These are phyloP conservation scores for Dunckerocampus dactyliophorus DNA, from an alignment of 2,113 vertebrate genomes.

Conservation along the genomic window DNA sequence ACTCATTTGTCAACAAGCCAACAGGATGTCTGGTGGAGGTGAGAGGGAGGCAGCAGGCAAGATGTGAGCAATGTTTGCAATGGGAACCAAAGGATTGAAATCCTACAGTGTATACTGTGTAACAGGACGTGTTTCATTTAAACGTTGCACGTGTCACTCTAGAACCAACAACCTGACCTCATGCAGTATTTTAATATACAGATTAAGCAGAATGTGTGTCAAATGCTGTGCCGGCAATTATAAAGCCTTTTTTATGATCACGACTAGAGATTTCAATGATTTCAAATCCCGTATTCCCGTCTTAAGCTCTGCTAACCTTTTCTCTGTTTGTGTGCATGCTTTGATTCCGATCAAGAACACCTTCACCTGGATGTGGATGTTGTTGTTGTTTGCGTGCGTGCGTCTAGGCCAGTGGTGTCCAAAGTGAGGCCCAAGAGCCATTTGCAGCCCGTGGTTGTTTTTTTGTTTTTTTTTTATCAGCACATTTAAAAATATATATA, in stretches of 20 bases:
- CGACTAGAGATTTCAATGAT: too few relatives aligned
- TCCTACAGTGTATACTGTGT: neutral
- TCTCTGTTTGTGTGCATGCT: too few relatives aligned
- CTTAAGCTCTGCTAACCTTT: too few relatives aligned
- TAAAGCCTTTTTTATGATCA: neutral
- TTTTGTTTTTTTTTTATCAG: too few relatives aligned
- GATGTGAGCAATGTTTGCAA: constrained; percentile 4
- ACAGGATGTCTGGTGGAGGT: constrained; percentile 20
- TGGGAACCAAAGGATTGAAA: neutral
- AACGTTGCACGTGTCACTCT: neutral
- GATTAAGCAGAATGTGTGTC: neutral
- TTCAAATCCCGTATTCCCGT: too few relatives aligned
- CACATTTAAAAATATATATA: neutral
- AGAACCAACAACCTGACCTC: neutral
- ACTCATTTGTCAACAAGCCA: constrained; percentile 44
- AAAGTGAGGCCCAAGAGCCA: too few relatives aligned
- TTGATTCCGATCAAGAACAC: too few relatives aligned
- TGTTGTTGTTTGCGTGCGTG: too few relatives aligned
- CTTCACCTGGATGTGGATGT: too few relatives aligned
- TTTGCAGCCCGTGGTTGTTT: too few relatives aligned
- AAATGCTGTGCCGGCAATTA: neutral
- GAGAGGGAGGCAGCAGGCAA: constrained; percentile 6
- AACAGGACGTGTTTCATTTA: neutral
- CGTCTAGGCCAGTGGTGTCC: neutral
- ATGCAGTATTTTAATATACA: neutral